Conservation (phyloP, 1,140 invertebrate species). For the Solen grandis region DNA sequence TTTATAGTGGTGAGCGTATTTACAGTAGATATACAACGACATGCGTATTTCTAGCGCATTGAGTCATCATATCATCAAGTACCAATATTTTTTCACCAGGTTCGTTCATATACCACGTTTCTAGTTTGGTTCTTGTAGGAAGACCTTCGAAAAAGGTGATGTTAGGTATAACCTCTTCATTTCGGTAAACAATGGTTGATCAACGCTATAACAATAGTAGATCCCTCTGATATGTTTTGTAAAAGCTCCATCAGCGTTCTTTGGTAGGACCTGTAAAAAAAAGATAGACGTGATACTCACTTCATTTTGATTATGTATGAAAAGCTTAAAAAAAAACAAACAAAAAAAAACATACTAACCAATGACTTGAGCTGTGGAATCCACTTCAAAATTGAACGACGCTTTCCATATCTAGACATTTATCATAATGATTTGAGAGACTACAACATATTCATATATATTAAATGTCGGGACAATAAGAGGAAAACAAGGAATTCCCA, state of each 20-base stretch:
- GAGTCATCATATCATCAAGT: too few species aligned
- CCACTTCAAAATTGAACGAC: not conserved
- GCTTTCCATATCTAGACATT: constrained; percentile 1
- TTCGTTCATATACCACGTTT: too few species aligned
- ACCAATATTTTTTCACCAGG: too few species aligned
- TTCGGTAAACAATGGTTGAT: constrained; percentile 19
- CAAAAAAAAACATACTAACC: not conserved
- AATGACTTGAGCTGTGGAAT: constrained; percentile 14
- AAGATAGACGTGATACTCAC: not conserved
- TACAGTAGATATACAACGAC: too few species aligned
- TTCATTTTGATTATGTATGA: not conserved
- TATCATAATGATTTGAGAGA: constrained; percentile 5
- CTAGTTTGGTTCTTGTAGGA: constrained; percentile 4
- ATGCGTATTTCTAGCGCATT: too few species aligned
- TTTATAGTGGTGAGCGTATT: too few species aligned
- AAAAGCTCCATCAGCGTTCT: constrained; percentile 16
- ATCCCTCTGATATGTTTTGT: constrained; percentile 32
- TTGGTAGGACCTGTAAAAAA: constrained; percentile 12
- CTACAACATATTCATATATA: not conserved
- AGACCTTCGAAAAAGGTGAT: too few species aligned
- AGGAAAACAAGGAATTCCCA: too few species aligned
- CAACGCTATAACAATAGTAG: constrained; percentile 32
- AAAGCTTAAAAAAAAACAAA: not conserved
- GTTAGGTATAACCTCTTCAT: constrained; percentile 11
- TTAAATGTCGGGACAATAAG: too few species aligned